Evolutionary conservation across 2,888 invertebrate species (phyloP).

Genomic region (Tachina lurida): DNA sequence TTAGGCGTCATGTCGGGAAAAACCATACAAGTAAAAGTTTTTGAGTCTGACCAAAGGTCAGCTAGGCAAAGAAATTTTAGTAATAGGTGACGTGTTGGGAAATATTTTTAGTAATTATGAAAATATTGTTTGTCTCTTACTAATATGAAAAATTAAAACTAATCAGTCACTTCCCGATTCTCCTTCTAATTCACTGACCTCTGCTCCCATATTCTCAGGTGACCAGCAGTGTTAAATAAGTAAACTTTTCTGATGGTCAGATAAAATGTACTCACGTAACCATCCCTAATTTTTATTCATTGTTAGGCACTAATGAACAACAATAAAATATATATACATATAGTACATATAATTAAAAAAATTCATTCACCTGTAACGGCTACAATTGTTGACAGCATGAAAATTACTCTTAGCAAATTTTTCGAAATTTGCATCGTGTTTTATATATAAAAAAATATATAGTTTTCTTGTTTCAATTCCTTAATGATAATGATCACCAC

Average conservation of each 20-base stretch:
- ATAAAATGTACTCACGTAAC: neutral
- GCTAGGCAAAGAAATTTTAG: too few relatives aligned
- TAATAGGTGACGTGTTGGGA: too few relatives aligned
- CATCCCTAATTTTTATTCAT: neutral
- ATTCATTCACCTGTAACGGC: conserved; percentile 78
- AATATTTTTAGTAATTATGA: too few relatives aligned
- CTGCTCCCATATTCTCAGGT: too few relatives aligned
- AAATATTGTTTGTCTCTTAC: too few relatives aligned
- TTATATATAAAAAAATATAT: conserved; percentile 1
- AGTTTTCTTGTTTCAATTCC: neutral
- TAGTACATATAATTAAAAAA: neutral
- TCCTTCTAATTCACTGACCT: too few relatives aligned
- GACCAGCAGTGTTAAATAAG: too few relatives aligned
- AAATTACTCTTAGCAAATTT: conserved; percentile 79
- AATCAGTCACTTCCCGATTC: too few relatives aligned
- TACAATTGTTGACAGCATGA: conserved; percentile 83
- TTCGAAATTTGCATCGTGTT: conserved; percentile 75
- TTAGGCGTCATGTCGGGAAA: too few relatives aligned
- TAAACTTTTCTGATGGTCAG: neutral
- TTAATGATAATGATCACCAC: conserved; percentile 61
- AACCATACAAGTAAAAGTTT: too few relatives aligned
- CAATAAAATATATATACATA: neutral
- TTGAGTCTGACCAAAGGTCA: too few relatives aligned
- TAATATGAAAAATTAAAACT: too few relatives aligned
- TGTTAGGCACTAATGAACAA: neutral